Conservation (phyloP, 2,888 invertebrate species). For the Mechanitis mazaeus region DNA sequence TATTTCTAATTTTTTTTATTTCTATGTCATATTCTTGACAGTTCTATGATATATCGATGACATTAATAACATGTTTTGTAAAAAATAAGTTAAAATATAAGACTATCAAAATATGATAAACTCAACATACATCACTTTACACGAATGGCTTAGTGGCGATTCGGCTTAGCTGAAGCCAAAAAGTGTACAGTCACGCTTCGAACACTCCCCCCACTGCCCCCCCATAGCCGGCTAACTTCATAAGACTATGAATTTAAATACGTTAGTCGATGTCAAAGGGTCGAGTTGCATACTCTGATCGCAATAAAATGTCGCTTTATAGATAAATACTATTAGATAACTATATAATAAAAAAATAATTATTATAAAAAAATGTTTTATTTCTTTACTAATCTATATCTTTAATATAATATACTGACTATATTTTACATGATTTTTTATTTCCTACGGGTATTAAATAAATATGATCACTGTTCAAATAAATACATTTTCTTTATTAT, state of each 20-base stretch:
- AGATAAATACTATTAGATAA: background rate
- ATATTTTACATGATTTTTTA: too few relatives aligned
- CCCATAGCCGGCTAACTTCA: slow-evolving; percentile 65
- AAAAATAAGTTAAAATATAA: background rate
- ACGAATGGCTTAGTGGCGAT: slow-evolving; percentile 54
- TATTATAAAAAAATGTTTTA: too few relatives aligned
- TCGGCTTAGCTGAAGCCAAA: slow-evolving; percentile 74
- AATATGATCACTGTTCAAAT: too few relatives aligned
- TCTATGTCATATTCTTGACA: too few relatives aligned
- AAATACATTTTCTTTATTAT: too few relatives aligned
- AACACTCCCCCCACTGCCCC: slow-evolving; percentile 36
- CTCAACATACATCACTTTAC: slow-evolving; percentile 26
- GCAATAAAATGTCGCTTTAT: slow-evolving; percentile 43
- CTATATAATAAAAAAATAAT: background rate
- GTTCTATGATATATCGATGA: too few relatives aligned
- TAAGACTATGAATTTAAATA: slow-evolving; percentile 77
- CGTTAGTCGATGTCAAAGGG: slow-evolving; percentile 75
- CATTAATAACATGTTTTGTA: too few relatives aligned
- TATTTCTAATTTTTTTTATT: too few relatives aligned
- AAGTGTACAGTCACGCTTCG: slow-evolving; percentile 75
- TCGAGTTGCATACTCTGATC: slow-evolving; percentile 54
- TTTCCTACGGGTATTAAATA: too few relatives aligned
- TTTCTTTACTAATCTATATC: too few relatives aligned
- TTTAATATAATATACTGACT: too few relatives aligned
- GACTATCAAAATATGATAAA: background rate